Evolutionary conservation across 2,797 vertebrate genomes (phyloP).

Genomic region (Gambusia yucatana): DNA sequence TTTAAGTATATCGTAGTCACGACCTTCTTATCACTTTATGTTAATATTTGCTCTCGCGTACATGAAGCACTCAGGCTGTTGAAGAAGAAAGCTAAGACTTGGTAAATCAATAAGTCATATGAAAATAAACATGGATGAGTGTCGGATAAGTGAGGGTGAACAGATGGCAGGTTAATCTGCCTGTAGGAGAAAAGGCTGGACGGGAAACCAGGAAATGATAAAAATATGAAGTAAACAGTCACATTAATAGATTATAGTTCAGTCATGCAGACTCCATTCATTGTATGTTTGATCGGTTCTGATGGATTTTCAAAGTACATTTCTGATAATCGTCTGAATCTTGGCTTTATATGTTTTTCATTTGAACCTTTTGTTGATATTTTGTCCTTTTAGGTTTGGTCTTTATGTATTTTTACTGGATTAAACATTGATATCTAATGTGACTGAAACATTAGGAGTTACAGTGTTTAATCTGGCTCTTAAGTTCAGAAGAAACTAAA

Average conservation of each 20-base stretch:
- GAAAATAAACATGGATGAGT: background rate
- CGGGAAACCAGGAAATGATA: background rate
- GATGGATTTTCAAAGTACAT: background rate
- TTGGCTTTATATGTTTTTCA: background rate
- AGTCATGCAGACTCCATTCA: background rate
- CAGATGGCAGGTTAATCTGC: too few relatives aligned
- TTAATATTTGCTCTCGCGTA: too few relatives aligned
- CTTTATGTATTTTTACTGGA: background rate
- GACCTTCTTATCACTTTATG: too few relatives aligned
- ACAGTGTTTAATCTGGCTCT: background rate
- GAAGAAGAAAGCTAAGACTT: too few relatives aligned
- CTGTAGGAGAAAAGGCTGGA: background rate
- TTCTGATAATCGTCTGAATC: background rate
- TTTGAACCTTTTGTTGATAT: background rate
- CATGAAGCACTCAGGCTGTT: too few relatives aligned
- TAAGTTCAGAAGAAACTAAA: background rate
- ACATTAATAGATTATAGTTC: background rate
- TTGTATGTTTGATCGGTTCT: background rate
- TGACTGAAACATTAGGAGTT: background rate
- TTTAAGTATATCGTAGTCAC: too few relatives aligned
- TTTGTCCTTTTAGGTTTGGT: background rate
- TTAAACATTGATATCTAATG: background rate
- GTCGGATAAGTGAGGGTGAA: too few relatives aligned
- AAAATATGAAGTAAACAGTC: background rate
- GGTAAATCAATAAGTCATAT: background rate